phyloP scores from a whole-genome alignment of 2,113 vertebrate genomes.

The Cinclus cinclus region DNA sequence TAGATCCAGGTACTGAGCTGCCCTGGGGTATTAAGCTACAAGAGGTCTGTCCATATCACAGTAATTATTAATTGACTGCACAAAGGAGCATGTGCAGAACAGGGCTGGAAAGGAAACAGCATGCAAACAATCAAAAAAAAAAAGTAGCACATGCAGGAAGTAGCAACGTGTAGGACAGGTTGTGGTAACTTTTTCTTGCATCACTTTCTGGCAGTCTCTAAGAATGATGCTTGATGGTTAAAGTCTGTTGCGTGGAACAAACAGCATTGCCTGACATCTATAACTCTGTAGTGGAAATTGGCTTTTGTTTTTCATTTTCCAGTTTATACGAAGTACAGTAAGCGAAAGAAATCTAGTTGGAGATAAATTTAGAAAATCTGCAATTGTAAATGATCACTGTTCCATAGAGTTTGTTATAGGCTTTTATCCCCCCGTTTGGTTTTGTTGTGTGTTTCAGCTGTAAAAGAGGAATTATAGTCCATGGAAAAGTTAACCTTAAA shows the following conservation, averaged over 20 bases:
- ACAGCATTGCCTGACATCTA: accelerated
- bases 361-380: neutral
- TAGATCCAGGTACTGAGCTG: neutral
- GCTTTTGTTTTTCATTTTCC: neutral
- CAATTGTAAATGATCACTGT: neutral
- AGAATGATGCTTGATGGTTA: neutral
- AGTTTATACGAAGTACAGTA: neutral
- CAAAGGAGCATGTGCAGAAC: neutral
- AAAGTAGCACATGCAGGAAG: neutral
- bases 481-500: neutral
- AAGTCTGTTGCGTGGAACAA: neutral
- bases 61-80: neutral
- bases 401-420: neutral
- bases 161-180: neutral
- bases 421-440: neutral
- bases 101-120: neutral
- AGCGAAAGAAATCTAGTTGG: neutral
- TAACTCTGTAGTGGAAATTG: neutral
- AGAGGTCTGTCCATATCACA: neutral
- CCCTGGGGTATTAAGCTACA: neutral
- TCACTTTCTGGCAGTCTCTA: neutral
- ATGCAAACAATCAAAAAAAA: neutral
- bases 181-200: neutral
- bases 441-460: neutral
- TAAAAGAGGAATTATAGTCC: neutral